Conservation (phyloP, 2,888 invertebrate genomes). For the Drosophila mimica region DNA sequence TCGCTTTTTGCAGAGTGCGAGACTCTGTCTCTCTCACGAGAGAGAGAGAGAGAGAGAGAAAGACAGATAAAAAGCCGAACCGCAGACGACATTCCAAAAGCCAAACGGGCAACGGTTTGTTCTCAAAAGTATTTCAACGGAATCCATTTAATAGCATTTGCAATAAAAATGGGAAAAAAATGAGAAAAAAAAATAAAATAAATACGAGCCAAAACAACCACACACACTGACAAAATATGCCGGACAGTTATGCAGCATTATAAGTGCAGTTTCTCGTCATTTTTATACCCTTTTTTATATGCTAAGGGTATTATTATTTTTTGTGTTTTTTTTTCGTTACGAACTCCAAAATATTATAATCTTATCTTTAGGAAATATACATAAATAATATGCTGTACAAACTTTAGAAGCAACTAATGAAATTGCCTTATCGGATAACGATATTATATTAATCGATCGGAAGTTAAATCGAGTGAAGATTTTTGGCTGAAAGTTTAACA, state of each 20-base stretch:
- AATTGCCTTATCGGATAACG: neutral
- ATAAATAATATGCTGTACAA: neutral
- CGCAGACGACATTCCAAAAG: constrained; percentile 58
- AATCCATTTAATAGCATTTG: constrained; percentile 72
- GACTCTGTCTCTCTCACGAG: too few relatives aligned
- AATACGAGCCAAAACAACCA: constrained; percentile 10
- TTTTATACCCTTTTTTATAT: neutral
- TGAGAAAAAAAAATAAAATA: constrained; percentile 5
- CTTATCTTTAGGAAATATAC: neutral
- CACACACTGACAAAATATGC: constrained; percentile 32
- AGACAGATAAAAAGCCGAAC: constrained; percentile 9
- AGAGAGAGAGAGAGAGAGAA: neutral
- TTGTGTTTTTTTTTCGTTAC: too few relatives aligned
- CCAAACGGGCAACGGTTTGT: constrained; percentile 50
- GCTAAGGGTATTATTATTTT: neutral
- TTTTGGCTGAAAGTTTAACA: neutral
- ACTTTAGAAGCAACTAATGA: neutral
- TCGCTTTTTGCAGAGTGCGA: neutral
- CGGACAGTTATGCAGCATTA: constrained; percentile 32
- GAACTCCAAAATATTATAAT: neutral
- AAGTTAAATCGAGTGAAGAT: neutral
- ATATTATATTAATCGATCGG: neutral
- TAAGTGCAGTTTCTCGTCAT: constrained; percentile 61
- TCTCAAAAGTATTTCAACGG: constrained; percentile 67
- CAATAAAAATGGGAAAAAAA: constrained; percentile 55